Evolutionary conservation across 2,888 invertebrate species (phyloP).

Genomic region (Cylloceria caligata): DNA sequence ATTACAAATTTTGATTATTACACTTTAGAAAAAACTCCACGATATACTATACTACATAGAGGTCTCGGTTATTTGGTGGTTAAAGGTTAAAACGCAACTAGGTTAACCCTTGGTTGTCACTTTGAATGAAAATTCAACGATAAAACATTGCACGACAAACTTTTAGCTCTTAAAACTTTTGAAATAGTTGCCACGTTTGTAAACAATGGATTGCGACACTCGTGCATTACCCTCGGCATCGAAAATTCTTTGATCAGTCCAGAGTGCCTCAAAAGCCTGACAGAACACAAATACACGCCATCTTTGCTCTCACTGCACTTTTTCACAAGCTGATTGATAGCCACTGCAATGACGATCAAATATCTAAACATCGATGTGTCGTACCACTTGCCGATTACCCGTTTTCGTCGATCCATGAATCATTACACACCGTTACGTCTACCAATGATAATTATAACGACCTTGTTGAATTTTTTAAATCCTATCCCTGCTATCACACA

Average conservation of each 20-base stretch:
- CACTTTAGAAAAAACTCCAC: not conserved
- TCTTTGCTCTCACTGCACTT: conserved; percentile 68
- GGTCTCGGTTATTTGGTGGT: conserved; percentile 16
- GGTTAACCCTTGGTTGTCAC: conserved; percentile 64
- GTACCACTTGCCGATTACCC: not conserved
- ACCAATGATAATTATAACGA: not conserved
- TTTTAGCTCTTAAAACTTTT: conserved; percentile 39
- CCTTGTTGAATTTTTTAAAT: not conserved
- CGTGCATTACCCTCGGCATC: conserved; percentile 22
- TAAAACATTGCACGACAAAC: conserved; percentile 66
- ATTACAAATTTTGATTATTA: conserved; percentile 26
- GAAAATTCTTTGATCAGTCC: conserved; percentile 31
- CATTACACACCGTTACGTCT: not conserved
- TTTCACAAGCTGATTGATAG: conserved; percentile 30
- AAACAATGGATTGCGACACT: conserved; percentile 38
- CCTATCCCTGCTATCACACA: not conserved
- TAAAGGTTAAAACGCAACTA: conserved; percentile 59
- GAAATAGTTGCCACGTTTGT: conserved; percentile 31
- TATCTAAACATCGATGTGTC: conserved; percentile 8
- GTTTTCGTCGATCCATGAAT: not conserved
- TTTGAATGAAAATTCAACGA: conserved; percentile 56
- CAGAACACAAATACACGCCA: conserved; percentile 78
- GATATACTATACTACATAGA: not conserved
- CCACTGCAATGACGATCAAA: conserved; percentile 25
- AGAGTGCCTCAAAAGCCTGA: conserved; percentile 71